Conservation (phyloP, 1,140 invertebrate species). For the Drosophila arawakana region DNA sequence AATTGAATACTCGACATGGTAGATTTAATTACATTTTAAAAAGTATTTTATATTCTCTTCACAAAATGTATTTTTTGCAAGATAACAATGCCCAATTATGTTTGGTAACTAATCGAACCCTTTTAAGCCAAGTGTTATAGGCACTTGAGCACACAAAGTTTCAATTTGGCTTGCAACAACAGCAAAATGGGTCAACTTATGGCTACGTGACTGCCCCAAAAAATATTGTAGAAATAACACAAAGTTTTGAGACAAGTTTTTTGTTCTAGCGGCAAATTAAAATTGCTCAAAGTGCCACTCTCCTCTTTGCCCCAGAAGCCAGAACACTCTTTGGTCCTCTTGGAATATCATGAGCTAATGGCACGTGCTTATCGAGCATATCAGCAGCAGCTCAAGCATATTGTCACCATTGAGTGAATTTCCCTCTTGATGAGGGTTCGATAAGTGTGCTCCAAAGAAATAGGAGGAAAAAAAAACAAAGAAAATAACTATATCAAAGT, state of each 20-base stretch:
- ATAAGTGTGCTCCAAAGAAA: constrained; percentile 48
- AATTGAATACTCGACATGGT: neutral
- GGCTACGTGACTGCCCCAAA: constrained; percentile 60
- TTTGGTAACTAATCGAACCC: constrained; percentile 11
- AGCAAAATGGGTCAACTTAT: constrained; percentile 47
- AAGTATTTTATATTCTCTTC: neutral
- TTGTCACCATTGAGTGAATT: constrained; percentile 65
- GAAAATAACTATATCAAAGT: neutral
- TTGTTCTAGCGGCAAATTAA: constrained; percentile 68
- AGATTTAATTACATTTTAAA: neutral
- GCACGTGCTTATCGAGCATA: constrained; percentile 76
- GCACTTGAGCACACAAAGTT: constrained; percentile 50
- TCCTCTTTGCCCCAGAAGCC: neutral
- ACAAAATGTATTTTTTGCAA: neutral
- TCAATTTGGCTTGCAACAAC: constrained; percentile 58
- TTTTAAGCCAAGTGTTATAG: constrained; percentile 22
- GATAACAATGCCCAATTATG: neutral
- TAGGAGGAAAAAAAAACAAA: neutral
- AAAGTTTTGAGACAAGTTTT: constrained; percentile 51
- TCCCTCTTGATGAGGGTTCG: constrained; percentile 6
- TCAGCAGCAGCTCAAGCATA: constrained; percentile 58
- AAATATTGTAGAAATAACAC: constrained; percentile 18
- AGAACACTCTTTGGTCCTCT: neutral
- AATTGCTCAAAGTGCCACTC: constrained; percentile 44
- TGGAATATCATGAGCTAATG: constrained; percentile 53